Percentiles rank a stretch among this genome's conserved stretches.
Evolutionary conservation across 2,888 invertebrate genomes (phyloP).

Genomic region (Andrena camellia): DNA sequence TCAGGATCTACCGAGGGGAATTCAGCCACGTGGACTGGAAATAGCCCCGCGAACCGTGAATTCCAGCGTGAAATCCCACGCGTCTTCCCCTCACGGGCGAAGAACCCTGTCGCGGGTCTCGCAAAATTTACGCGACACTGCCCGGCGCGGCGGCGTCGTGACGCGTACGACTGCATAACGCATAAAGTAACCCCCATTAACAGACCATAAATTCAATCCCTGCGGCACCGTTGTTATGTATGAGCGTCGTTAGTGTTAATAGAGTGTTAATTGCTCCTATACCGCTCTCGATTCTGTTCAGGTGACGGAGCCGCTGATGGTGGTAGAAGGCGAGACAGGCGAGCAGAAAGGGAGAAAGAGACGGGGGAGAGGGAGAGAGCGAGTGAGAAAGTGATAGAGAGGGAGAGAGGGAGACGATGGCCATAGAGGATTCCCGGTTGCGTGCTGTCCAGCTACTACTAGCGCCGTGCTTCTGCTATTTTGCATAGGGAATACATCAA

Average conservation of each 20-base stretch:
- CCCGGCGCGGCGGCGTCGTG: constrained; percentile 74
- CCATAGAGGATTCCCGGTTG: constrained; percentile 73
- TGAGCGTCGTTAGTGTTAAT: constrained; percentile 85
- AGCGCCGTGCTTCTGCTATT: constrained; percentile 80
- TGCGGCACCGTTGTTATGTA: constrained; percentile 82
- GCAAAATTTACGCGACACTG: constrained; percentile 77
- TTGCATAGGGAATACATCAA: constrained; percentile 84
- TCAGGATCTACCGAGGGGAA: background rate
- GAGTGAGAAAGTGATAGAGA: constrained; percentile 27
- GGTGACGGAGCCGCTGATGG: constrained; percentile 83
- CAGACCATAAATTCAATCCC: constrained; percentile 83
- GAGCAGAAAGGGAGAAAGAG: constrained; percentile 32
- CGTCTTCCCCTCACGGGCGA: constrained; percentile 40
- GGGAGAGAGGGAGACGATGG: constrained; percentile 53
- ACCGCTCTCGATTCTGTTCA: constrained; percentile 84
- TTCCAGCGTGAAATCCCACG: constrained; percentile 8
- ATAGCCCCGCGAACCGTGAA: background rate
- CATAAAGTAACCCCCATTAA: constrained; percentile 84
- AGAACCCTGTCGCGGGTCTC: constrained; percentile 56
- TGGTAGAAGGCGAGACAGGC: constrained; percentile 62
- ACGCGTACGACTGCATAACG: constrained; percentile 77
- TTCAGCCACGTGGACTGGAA: background rate
- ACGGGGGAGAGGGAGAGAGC: constrained; percentile 36
- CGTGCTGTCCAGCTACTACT: constrained; percentile 77
- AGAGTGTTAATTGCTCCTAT: constrained; percentile 85